Evolutionary conservation across 53 echinoderm and acorn worm genomes (phyloP), one percentile per base, ranked within the genome.

Genomic region (Temnopleurus reevesii): DNA sequence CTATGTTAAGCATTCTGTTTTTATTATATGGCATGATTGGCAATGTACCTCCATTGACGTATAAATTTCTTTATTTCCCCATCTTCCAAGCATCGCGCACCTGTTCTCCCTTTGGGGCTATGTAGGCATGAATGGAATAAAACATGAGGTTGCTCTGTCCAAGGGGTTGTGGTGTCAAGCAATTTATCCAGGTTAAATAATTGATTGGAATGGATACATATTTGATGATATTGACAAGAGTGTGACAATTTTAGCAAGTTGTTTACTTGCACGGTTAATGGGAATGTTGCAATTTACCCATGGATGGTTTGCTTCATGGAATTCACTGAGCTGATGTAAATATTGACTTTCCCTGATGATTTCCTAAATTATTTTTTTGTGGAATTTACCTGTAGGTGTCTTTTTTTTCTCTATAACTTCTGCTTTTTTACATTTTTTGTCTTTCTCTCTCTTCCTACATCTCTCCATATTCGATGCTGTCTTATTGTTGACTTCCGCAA

Each of bases 151-250:
- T n/a, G 12, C 8, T 71, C 71, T 41, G 71, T 8, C 19, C 71
- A 71, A 7, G 41, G n/a, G n/a, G 38, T 19, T 21, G 23, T 41
- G 71, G 79, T 79, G 79, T 79, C 46, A 49, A 30, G 79, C 49
- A 49, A 79, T 79, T 79, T 49, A 79, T 46, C 41, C 31, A 1
- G 49, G 79, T 49, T 47, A 35, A 46, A 79, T 79, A 27, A 79
- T 79, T 79, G 46, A 79, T 49, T 79, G 13, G 79, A 79, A 79
- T 46, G 71, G n/a, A 71, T 71, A 41, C 36, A 71, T 71, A 71
- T 71, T 71, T 55, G 55, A 43, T 55, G 56, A 63, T 41, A 46
- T 86, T 61, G 61, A 25, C 63, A 60, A 18, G 6, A 45, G 26
- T 27, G 86, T 84, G 4, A 45, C 5, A 29, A 49, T 25, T 31